Evolutionary conservation across 2,797 vertebrate species (phyloP).

Genomic region (Heteromormyrus szaboi): DNA sequence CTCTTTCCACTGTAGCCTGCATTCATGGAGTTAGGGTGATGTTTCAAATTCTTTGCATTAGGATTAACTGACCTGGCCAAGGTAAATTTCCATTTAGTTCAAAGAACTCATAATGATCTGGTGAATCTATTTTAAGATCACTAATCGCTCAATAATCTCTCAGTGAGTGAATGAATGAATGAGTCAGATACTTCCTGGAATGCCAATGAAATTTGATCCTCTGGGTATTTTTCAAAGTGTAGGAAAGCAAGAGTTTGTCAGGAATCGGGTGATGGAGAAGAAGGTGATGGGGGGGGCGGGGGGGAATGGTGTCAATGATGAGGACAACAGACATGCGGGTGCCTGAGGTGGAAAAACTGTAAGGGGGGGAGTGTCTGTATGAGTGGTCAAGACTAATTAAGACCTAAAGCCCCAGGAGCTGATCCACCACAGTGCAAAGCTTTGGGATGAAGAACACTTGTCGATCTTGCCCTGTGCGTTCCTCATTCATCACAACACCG

Average conservation of each 20-base stretch:
- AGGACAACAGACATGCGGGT: neutral
- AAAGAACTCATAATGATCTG: neutral
- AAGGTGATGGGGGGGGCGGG: neutral
- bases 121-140: neutral
- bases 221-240: neutral
- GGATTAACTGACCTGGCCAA: neutral
- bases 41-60: neutral
- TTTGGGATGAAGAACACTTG: neutral
- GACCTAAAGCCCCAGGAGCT: neutral
- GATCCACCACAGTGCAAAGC: neutral
- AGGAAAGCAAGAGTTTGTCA: neutral
- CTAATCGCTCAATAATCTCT: neutral
- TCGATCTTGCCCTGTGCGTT: neutral
- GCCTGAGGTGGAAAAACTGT: neutral
- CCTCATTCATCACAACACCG: neutral
- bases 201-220: neutral
- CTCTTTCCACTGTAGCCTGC: neutral
- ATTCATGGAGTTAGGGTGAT: neutral
- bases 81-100: neutral
- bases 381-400: neutral
- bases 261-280: neutral
- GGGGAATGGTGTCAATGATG: neutral
- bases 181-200: neutral
- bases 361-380: neutral
- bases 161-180: neutral